A percentile compares a stretch with the other conserved stretches of the same genome.
Evolutionary conservation across 1,140 invertebrate genomes (phyloP).

Genomic region (Bombus confusus): DNA sequence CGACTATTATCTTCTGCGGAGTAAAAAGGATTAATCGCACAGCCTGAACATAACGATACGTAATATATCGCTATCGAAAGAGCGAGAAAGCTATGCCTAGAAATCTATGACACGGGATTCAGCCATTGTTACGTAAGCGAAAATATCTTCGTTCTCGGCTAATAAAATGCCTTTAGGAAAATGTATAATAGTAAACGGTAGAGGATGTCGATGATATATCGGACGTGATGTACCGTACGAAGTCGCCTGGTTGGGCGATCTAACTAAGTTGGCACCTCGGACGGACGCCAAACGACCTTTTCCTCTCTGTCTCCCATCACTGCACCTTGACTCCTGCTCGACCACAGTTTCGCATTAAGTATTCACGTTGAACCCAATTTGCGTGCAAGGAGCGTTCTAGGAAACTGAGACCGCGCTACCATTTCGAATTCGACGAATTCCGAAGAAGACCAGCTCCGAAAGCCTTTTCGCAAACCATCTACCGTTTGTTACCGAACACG

Average conservation of each 20-base stretch:
- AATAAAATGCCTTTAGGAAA: constrained; percentile 31
- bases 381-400: constrained; percentile 78
- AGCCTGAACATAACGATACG: no score
- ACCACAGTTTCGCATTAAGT: constrained; percentile 78
- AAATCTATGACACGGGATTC: no score
- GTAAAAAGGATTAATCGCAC: no score
- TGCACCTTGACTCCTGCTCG: constrained; percentile 78
- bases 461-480: constrained; percentile 34
- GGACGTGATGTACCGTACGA: constrained; percentile 58
- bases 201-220: constrained; percentile 52
- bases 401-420: constrained; percentile 70
- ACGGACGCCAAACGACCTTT: constrained; percentile 78
- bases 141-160: not conserved
- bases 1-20: not conserved
- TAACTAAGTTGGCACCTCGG: constrained; percentile 80
- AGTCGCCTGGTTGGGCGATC: constrained; percentile 74
- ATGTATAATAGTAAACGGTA: constrained; percentile 14
- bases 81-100: no score
- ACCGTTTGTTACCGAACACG: constrained; percentile 3
- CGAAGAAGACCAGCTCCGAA: constrained; percentile 45
- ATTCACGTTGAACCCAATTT: constrained; percentile 80
- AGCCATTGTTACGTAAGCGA: no score
- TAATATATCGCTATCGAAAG: no score
- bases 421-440: constrained; percentile 52
- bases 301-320: constrained; percentile 78